phyloP scores from a whole-genome alignment of 2,113 vertebrate genomes.

The Craseonycteris thonglongyai region DNA sequence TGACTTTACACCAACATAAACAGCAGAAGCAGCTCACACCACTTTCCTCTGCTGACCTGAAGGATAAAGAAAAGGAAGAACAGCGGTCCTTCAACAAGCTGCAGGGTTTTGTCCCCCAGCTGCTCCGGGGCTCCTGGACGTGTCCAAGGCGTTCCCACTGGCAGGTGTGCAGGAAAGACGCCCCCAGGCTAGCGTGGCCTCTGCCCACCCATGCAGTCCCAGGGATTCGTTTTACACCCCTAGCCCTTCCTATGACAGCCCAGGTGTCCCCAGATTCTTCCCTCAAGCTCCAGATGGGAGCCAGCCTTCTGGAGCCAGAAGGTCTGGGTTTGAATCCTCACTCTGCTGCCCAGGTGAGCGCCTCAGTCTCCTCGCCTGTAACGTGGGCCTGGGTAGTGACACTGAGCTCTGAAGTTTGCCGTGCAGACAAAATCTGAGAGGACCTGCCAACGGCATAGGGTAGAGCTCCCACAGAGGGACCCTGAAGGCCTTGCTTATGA shows the following conservation, averaged over 20 bases:
- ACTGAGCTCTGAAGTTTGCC: background rate
- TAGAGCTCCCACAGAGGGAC: too few species aligned
- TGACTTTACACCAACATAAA: background rate
- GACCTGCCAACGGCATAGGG: background rate
- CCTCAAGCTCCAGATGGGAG: background rate
- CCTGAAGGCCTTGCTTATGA: background rate
- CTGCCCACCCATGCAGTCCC: fast-evolving
- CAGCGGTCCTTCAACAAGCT: fast-evolving
- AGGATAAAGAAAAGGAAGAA: background rate
- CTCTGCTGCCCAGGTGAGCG: background rate
- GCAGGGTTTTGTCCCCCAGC: background rate
- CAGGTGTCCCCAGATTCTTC: background rate
- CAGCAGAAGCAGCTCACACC: background rate
- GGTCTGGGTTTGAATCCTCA: background rate
- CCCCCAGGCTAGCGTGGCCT: too few species aligned
- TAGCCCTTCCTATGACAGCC: background rate
- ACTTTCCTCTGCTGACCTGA: background rate
- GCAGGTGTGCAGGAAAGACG: background rate
- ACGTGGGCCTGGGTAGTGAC: background rate
- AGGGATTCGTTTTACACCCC: background rate
- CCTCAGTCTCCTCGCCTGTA: background rate
- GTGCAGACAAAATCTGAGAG: background rate
- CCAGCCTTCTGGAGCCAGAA: background rate
- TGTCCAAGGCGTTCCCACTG: fast-evolving
- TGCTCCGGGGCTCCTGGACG: fast-evolving